Evolutionary conservation across 2,113 vertebrate genomes (phyloP).

Genomic region (Austrofundulus limnaeus): DNA sequence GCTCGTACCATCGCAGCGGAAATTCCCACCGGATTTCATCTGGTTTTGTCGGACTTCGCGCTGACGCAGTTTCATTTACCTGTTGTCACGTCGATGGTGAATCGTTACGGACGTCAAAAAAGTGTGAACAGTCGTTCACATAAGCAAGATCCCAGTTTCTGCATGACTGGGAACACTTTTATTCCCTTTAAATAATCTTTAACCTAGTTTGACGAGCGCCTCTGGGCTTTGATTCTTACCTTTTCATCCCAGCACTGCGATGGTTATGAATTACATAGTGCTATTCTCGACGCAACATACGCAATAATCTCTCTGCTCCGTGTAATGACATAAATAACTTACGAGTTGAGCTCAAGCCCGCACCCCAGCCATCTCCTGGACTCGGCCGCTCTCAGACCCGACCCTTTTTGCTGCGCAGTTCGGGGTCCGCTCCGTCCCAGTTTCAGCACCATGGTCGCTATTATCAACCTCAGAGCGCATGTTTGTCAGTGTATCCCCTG

Average conservation of each 20-base stretch:
- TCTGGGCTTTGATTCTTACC: slow-evolving; percentile 36
- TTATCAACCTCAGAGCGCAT: slow-evolving; percentile 58
- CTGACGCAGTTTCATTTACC: slow-evolving; percentile 82
- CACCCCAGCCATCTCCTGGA: slow-evolving; percentile 1
- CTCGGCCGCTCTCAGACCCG: slow-evolving; percentile 7
- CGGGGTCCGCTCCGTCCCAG: slow-evolving; percentile 28
- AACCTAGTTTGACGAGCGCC: slow-evolving; percentile 17
- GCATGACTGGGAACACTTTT: slow-evolving; percentile 17
- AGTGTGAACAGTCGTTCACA: slow-evolving; percentile 10
- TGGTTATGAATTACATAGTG: slow-evolving; percentile 60
- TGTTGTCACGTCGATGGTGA: slow-evolving; percentile 69
- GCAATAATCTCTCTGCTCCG: slow-evolving; percentile 47
- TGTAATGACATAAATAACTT: slow-evolving; percentile 57
- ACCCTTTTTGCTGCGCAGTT: slow-evolving; percentile 11
- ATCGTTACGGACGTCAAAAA: slow-evolving; percentile 21
- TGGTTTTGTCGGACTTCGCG: slow-evolving; percentile 58
- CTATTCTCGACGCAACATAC: slow-evolving; percentile 69
- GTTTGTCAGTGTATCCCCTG: slow-evolving; percentile 65
- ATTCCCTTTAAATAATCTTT: slow-evolving; percentile 15
- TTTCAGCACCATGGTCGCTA: slow-evolving; percentile 40
- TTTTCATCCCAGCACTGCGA: slow-evolving; percentile 32
- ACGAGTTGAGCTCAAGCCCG: slow-evolving; percentile 48
- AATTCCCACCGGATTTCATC: slow-evolving; percentile 66
- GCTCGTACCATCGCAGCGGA: slow-evolving; percentile 52
- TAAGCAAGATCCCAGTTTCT: not conserved